Evolutionary conservation across 1,140 invertebrate genomes (phyloP), one percentile per base, ranked within the genome.

Genomic region (Heliconius hermathena): DNA sequence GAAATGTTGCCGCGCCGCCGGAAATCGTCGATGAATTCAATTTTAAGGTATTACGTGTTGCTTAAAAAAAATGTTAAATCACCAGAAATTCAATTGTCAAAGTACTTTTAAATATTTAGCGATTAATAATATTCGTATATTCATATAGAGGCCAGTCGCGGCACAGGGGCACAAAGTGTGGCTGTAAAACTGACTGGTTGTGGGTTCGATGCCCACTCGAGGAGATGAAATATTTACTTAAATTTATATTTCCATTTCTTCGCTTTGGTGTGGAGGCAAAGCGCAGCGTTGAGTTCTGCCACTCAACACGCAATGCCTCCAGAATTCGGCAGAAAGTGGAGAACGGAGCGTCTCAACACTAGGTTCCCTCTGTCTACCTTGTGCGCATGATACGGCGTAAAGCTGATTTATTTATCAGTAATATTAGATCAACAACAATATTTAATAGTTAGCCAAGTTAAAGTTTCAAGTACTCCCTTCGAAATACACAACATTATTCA

Each of bases 401-500:
- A 26, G 1, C 26, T 26, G 26, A 26, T 26, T 26, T 1, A 22
- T 13, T 22, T 22, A 66, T 4, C 22, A 66, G 9, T 26, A 66
- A 66, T 66, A 29, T 66, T 5, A 66, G 5, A 3, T 29, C 9
- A 66, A 66, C 26, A 66, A 5, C 22, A 66, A 29, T 29, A 66
- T 29, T 29, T 16, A 66, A 29, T 66, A 29, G 4, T 29, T 29
- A 66, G 22, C 22, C 13, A 16, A 66, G 22, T 66, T 26, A 26
- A 26, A 66, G 22, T 66, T 26, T 60, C n/a, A 60, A 60, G n/a
- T 66, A 16, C 60, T 1, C 9, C 60, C 54, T 22, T 57, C n/a
- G 20, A 66, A 29, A 66, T 66, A 29, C 13, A 26, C 22, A 70
- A 76, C 74, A 76, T 29, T 82, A 82, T 84, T 83, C 79, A 76